phyloP scores from a whole-genome alignment of 2,888 invertebrate genomes.

The Hirtodrosophila confusa region DNA sequence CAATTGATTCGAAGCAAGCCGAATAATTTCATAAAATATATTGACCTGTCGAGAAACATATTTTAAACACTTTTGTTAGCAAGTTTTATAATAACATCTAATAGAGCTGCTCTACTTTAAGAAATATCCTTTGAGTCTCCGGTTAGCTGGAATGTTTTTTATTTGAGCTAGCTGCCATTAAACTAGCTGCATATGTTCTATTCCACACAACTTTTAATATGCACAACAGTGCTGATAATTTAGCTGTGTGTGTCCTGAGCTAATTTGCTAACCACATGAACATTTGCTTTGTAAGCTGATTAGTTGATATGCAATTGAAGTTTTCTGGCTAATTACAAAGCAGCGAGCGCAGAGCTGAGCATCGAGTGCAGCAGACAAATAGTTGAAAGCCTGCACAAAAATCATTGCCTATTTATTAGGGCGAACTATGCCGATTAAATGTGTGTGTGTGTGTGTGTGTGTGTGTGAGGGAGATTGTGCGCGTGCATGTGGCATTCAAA shows the following conservation, averaged over 20 bases:
- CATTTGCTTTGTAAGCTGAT: conserved; percentile 21
- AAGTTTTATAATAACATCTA: too few relatives aligned
- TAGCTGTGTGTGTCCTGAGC: background rate
- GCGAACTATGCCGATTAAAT: conserved; percentile 20
- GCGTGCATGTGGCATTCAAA: conserved; percentile 69
- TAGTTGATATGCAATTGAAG: conserved; percentile 19
- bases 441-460: conserved; percentile 7
- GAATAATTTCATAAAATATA: too few relatives aligned
- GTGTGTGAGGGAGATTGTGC: conserved; percentile 34
- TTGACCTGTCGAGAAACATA: too few relatives aligned
- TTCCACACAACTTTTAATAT: too few relatives aligned
- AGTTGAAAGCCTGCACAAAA: conserved; percentile 30
- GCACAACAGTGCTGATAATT: too few relatives aligned
- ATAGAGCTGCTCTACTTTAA: too few relatives aligned
- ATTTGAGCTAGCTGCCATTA: too few relatives aligned
- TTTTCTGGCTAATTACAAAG: conserved; percentile 42
- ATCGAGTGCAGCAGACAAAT: conserved; percentile 36
- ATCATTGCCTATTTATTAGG: conserved; percentile 54
- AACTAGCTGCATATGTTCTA: too few relatives aligned
- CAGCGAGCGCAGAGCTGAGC: conserved; percentile 21
- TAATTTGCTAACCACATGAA: conserved; percentile 22
- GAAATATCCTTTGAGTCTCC: too few relatives aligned
- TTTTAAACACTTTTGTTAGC: too few relatives aligned
- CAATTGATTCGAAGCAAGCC: too few relatives aligned
- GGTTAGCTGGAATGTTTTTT: too few relatives aligned